phyloP scores from a whole-genome alignment of 2,113 vertebrate genomes.

The Chrysemys picta region DNA sequence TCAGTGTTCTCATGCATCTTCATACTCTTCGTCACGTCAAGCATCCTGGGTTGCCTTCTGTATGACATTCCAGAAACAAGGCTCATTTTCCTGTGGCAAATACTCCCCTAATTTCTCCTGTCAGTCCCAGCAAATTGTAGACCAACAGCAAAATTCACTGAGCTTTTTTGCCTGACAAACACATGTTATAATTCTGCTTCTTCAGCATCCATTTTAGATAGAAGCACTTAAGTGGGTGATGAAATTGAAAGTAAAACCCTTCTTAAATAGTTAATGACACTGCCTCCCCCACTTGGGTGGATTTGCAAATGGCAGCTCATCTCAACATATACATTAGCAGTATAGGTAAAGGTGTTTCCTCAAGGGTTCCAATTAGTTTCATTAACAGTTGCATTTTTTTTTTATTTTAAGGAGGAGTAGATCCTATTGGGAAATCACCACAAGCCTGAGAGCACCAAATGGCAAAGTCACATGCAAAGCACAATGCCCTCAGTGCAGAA shows the following conservation, averaged over 20 bases:
- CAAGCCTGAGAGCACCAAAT: not conserved
- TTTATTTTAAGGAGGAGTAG: not conserved
- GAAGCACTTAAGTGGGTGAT: not conserved
- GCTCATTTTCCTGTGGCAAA: not conserved
- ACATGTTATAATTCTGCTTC: not conserved
- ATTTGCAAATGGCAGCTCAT: not conserved
- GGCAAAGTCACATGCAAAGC: not conserved
- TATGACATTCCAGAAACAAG: not conserved
- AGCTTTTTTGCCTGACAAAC: not conserved
- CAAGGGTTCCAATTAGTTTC: not conserved
- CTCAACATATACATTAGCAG: not conserved
- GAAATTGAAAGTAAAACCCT: not conserved
- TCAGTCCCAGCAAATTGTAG: not conserved
- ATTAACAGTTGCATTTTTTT: not conserved
- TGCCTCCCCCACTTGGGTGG: not conserved
- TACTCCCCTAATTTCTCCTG: not conserved
- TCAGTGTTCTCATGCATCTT: not conserved
- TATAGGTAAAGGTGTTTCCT: not conserved
- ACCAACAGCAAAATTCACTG: not conserved
- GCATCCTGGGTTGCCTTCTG: accelerated
- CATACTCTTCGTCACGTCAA: not conserved
- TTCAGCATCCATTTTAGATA: not conserved
- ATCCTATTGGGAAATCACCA: not conserved
- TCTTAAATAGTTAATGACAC: not conserved
- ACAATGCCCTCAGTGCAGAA: not conserved